Base-by-base conservation (phyloP, 2,113 vertebrate species). In the Alexandromys fortis region DNA sequence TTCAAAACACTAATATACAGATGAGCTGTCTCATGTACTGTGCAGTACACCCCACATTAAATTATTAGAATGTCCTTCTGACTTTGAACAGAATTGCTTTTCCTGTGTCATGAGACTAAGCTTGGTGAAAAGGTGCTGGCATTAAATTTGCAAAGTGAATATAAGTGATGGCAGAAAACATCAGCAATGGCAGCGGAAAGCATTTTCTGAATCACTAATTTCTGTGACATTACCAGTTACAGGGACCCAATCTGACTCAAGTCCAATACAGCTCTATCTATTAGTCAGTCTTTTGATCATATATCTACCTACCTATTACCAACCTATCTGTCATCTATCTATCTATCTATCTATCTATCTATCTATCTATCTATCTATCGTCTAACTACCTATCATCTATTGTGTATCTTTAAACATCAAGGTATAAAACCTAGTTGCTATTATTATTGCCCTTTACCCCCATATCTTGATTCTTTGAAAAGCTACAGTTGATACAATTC, bases 361-460 rank as follows among this genome's bases (percentile, higher is more conserved):
- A 42, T 81, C 21, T 83, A 8, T 61, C 52, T 61, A 38, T 38
- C 30, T 55, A 35, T 35, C 30, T 79, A 47, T 49, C 33, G 5
- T 52, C 47, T 78, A 10, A 33, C 33, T 22, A 55, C 55, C 19
- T 33, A 6, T 63, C 38, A 26, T 61, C 79, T 81, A 49, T 52
- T 78, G 30, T 86, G 0, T 68, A 68, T 61, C 30, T 93, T 75
- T 96, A 81, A 67, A 95, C 4, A 91, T 21, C 83, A 79, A n/a
- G 92, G 88, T 92, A 38, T 91, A 90, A 91, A 94, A 91, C 83
- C n/a, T 82, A 92, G 65, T 86, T 89, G 13, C n/a, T 38, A 76
- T 13, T 14, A 45, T 55, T 70, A n/a, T n/a, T 42, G 0, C 1
- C 30, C 70, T 42, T 78, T 83, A 55, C 67, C 49, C 47, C 55